Evolutionary conservation across 2,113 vertebrate species (phyloP).

Genomic region (Prochilodus magdalenae): DNA sequence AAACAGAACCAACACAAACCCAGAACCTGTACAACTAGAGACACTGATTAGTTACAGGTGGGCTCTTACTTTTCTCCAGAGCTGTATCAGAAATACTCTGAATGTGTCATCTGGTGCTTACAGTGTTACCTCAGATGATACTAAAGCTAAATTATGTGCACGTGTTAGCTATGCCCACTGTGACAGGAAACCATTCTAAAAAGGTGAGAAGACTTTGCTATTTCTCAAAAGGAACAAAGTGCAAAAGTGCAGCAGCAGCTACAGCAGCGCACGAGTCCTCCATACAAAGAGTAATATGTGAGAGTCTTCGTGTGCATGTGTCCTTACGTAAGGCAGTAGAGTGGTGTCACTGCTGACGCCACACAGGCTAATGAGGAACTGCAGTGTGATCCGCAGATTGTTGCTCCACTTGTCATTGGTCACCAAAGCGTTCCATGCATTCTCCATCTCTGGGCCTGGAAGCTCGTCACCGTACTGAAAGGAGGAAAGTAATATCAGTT

Average conservation of each 20-base stretch:
- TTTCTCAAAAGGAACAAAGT: no score
- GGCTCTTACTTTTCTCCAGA: no score
- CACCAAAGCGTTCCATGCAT: slow-evolving; percentile 95
- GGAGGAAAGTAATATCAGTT: not conserved
- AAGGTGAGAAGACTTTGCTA: no score
- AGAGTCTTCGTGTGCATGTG: not conserved
- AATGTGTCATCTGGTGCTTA: not conserved
- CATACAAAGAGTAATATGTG: not conserved
- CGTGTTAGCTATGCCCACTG: no score
- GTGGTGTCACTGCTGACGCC: slow-evolving; percentile 97
- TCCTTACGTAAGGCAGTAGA: slow-evolving; percentile 91
- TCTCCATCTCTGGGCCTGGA: slow-evolving; percentile 95
- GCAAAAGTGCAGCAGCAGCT: not conserved
- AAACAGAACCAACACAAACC: no score
- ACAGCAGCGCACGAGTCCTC: not conserved
- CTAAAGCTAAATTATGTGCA: no score
- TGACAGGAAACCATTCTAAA: not conserved
- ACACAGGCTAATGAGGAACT: slow-evolving; percentile 96
- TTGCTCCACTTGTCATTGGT: slow-evolving; percentile 98
- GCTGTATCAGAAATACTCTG: no score
- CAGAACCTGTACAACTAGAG: no score
- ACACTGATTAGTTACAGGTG: no score
- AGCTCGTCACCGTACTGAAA: slow-evolving; percentile 94
- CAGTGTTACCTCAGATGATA: not conserved
- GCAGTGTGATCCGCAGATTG: slow-evolving; percentile 91